Evolutionary conservation across 1,140 invertebrate species (phyloP).

Genomic region (Saxidomus purpurata): DNA sequence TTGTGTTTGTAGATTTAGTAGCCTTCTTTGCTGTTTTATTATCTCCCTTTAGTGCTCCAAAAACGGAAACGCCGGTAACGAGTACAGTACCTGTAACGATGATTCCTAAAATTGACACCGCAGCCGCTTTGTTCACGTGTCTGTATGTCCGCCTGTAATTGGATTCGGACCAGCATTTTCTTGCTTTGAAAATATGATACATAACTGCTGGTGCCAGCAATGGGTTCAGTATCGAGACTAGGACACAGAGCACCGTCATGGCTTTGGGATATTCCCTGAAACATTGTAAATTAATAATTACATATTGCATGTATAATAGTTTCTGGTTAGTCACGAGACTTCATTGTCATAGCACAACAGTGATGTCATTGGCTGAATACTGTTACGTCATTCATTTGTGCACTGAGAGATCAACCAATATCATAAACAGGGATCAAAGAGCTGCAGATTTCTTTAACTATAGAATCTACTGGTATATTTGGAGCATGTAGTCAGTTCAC

Average conservation of each 20-base stretch:
- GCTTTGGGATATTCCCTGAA: background rate
- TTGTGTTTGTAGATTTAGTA: background rate
- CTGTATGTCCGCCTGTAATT: background rate
- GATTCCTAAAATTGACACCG: background rate
- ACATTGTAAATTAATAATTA: too few relatives aligned
- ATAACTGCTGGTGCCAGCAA: background rate
- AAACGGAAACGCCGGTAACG: background rate
- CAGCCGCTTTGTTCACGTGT: slow-evolving; percentile 9
- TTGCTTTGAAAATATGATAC: background rate
- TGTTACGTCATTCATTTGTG: too few relatives aligned
- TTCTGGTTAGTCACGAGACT: too few relatives aligned
- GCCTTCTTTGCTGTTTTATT: background rate
- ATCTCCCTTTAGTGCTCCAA: background rate
- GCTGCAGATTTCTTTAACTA: too few relatives aligned
- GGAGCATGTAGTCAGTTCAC: too few relatives aligned
- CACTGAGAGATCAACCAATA: too few relatives aligned
- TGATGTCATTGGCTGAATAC: too few relatives aligned
- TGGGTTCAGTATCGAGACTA: background rate
- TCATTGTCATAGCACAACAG: too few relatives aligned
- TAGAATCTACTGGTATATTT: too few relatives aligned
- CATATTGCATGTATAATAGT: too few relatives aligned
- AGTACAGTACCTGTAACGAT: background rate
- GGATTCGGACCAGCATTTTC: background rate
- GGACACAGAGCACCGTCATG: background rate
- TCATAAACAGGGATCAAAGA: too few relatives aligned